Conservation (phyloP, 2,888 invertebrate genomes). For the Megastigmus dorsalis region DNA sequence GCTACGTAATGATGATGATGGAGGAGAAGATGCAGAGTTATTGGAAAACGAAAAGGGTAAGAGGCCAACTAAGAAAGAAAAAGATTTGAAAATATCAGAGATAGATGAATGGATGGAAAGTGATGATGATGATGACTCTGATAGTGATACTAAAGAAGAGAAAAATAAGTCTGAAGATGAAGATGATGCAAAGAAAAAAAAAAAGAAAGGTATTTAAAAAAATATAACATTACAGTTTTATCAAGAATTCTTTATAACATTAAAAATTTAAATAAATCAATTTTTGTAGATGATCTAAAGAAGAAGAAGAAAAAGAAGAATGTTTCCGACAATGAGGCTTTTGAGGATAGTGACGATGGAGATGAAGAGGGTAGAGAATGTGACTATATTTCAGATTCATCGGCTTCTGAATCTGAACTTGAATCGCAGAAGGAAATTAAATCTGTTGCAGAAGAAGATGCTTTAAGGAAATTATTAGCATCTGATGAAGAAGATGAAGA, state of each 20-base stretch:
- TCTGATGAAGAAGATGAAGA: conserved; percentile 91
- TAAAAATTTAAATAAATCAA: conserved; percentile 43
- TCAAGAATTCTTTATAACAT: not conserved
- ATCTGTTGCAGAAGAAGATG: conserved; percentile 93
- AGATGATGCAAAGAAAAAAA: conserved; percentile 79
- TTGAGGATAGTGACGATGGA: conserved; percentile 97
- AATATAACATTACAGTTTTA: not conserved
- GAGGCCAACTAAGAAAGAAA: conserved; percentile 69
- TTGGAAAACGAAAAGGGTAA: conserved; percentile 77
- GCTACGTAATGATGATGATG: conserved; percentile 83
- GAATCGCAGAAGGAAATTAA: conserved; percentile 85
- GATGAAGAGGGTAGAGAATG: conserved; percentile 96
- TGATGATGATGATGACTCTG: conserved; percentile 86
- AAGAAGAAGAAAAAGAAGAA: conserved; percentile 87
- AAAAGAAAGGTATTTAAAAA: conserved; percentile 73
- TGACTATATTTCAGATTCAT: conserved; percentile 94
- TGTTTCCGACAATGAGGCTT: conserved; percentile 90
- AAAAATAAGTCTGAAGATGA: conserved; percentile 78
- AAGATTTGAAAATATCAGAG: conserved; percentile 90
- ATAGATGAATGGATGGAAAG: conserved; percentile 95
- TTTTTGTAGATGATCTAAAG: conserved; percentile 61
- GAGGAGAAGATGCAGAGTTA: conserved; percentile 80
- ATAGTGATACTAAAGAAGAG: conserved; percentile 82
- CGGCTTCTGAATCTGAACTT: conserved; percentile 84
- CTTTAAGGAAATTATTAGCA: conserved; percentile 88